Conservation (phyloP, 2,113 vertebrate species). For the Hypocryptadius cinnamomeus region DNA sequence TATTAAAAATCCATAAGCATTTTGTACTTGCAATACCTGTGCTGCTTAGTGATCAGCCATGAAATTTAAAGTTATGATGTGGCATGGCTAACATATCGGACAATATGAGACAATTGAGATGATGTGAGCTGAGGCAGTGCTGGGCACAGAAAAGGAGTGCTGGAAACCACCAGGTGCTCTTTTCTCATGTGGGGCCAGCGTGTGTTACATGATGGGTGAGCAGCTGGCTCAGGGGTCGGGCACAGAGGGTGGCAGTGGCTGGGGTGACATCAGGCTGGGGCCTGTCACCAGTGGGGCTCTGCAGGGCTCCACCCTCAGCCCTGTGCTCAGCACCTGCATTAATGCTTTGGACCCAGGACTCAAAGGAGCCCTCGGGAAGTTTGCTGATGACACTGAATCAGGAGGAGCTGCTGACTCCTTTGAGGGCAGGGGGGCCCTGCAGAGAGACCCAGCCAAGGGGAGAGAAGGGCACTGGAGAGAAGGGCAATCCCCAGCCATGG, state of each 20-base stretch:
- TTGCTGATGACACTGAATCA: too few species aligned
- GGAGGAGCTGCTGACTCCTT: not conserved
- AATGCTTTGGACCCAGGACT: not conserved
- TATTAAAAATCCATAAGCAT: not conserved
- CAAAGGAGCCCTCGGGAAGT: not conserved
- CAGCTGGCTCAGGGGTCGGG: fast-evolving
- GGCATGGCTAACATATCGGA: not conserved
- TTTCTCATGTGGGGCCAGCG: fast-evolving
- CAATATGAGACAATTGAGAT: not conserved
- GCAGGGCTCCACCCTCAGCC: not conserved
- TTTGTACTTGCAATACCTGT: not conserved
- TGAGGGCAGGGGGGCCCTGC: not conserved
- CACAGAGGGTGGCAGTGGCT: not conserved
- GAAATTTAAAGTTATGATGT: not conserved
- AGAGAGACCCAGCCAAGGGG: not conserved
- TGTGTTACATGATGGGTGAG: not conserved
- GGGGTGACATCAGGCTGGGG: not conserved
- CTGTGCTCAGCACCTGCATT: not conserved
- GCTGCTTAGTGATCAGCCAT: not conserved
- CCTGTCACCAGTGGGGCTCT: not conserved
- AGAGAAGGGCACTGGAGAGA: too few species aligned
- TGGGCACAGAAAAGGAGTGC: not conserved
- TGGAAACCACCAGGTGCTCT: not conserved
- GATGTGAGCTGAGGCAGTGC: not conserved
- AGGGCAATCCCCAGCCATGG: not conserved